Base-by-base conservation (phyloP, 2,797 vertebrate species). In the Holocentrus rufus region DNA sequence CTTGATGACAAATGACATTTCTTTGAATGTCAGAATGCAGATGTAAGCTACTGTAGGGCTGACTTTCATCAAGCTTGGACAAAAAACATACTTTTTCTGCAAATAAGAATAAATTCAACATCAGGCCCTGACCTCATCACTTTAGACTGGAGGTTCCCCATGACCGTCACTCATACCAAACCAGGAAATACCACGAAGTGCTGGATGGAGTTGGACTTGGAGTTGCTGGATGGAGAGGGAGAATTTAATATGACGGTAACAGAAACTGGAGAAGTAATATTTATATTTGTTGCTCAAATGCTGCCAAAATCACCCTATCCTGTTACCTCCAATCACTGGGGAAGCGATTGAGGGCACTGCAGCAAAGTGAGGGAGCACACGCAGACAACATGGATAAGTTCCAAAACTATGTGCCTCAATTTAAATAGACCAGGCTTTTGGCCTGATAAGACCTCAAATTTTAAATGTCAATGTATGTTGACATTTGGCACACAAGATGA, bases 271-370 rank as follows among this genome's bases (percentile, higher is more conserved):
- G n/a, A 44, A n/a, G 13, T 22, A n/a, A 72, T 64, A 68, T 53
- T 49, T 80, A 36, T 64, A 68, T 53, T 49, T 80, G 34, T 47
- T 61, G 36, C 58, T 39, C 9, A 69, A 74, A 58, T 27, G 15
- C 60, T 60, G 30, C 55, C 63, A 4, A 72, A 74, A 70, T 74
- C 46, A 71, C n/a, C 77, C 57, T 89, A 88, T 92, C 86, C 13
- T 59, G 78, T 93, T 92, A 87, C 92, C 39, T 44, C 44, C 81
- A 25, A 60, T 57, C 50, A 80, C 79, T 92, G 90, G 60, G 70
- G 30, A 81, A 88, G 85, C 72, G 76, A 87, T 86, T 74, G 36
- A 85, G 80, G 65, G 54, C 83, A 79, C 69, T 69, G 75, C 79
- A 87, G 56, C 57, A 54, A 84, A 74, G 49, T 5, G 4, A 56